These are phyloP conservation scores for Beroe forskalii DNA, from an alignment of 37 sponge, comb jelly and placozoan species.

Conservation along the genomic window DNA sequence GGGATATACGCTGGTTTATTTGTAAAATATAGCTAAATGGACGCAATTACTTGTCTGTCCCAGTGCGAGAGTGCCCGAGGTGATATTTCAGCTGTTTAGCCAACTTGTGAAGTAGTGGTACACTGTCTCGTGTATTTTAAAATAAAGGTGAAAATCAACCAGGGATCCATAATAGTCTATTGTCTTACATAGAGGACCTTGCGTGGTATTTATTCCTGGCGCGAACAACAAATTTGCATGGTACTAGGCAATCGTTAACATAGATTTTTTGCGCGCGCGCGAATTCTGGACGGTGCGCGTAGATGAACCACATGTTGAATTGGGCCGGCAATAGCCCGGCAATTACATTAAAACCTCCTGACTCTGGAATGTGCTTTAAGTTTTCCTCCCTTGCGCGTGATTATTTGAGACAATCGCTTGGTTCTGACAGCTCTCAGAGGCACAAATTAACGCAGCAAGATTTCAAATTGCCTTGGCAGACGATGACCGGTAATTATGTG, in stretches of 20 bases:
- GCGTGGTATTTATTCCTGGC: neutral
- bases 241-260: neutral
- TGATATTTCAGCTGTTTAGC: too few relatives aligned
- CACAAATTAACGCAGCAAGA: neutral
- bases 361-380: neutral
- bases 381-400: neutral
- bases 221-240: neutral
- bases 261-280: neutral
- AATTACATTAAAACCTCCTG: neutral
- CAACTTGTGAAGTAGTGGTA: too few relatives aligned
- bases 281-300: neutral
- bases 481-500: slow-evolving; percentile 20
- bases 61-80: too few relatives aligned
- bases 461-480: slow-evolving; percentile 18
- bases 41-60: too few relatives aligned
- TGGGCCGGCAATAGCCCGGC: neutral
- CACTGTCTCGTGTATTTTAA: too few relatives aligned
- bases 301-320: neutral
- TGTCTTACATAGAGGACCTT: too few relatives aligned
- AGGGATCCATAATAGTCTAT: too few relatives aligned
- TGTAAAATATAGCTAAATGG: too few relatives aligned
- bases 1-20: too few relatives aligned
- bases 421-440: neutral
- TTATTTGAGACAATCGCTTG: neutral
- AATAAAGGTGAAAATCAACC: too few relatives aligned